These are phyloP conservation scores for Lathamus discolor DNA, from an alignment of 2,113 vertebrate species.

Conservation along the genomic window DNA sequence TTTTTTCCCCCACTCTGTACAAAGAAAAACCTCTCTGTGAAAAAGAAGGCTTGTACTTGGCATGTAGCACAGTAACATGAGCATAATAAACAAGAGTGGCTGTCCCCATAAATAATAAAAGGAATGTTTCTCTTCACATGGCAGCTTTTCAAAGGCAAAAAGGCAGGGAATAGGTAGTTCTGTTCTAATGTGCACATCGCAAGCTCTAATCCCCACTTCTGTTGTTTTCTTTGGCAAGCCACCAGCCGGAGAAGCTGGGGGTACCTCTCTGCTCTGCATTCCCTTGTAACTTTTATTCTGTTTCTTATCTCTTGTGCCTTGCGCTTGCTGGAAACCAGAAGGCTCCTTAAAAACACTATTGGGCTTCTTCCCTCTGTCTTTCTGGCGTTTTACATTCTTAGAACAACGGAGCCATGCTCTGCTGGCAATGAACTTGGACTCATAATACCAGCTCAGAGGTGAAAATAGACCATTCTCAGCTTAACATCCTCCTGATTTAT, in stretches of 20 bases:
- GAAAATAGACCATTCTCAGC: constrained; percentile 28
- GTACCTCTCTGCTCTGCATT: not conserved
- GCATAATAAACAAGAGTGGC: constrained; percentile 52
- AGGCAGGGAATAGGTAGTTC: constrained; percentile 12
- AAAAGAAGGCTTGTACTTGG: constrained; percentile 54
- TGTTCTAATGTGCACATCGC: not conserved
- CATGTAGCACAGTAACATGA: constrained; percentile 50
- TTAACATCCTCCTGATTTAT: constrained; percentile 6
- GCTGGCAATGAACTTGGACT: not conserved
- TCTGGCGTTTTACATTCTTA: not conserved
- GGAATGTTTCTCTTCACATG: constrained; percentile 54
- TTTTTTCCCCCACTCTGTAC: fast-evolving
- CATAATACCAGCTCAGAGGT: not conserved
- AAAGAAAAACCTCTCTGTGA: constrained; percentile 14
- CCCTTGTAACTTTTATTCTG: not conserved
- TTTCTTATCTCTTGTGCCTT: constrained; percentile 26
- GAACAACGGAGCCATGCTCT: not conserved
- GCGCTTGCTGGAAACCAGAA: not conserved
- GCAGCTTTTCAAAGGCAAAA: constrained; percentile 45
- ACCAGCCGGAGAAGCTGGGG: not conserved
- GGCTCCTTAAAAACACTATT: not conserved
- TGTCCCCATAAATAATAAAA: constrained; percentile 67
- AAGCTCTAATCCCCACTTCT: constrained; percentile 12
- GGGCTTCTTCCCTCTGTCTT: not conserved
- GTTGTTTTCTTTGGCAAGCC: constrained; percentile 48